Base-by-base conservation (phyloP, 53 echinoderm and acorn worm species). In the Holothuria scabra region DNA sequence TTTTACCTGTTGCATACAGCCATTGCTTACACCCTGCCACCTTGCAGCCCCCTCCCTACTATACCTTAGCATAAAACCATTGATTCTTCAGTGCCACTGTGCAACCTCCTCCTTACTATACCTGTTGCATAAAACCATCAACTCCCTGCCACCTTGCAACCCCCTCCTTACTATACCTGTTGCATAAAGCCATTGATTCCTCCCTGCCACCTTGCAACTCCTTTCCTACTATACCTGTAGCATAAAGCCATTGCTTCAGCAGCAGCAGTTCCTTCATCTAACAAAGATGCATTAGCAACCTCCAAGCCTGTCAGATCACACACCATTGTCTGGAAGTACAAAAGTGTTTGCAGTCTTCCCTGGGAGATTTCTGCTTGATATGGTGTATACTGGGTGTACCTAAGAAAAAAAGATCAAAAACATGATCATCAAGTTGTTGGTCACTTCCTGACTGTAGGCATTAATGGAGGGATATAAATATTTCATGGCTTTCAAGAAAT, bases 381-480 rank as follows among this genome's bases (percentile, higher is more conserved):
- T 41, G 99, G 99, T n/a, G 99, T 99, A 85, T 99, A 99, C 64
- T 95, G 94, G 24, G 99, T 99, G 26, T 91, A 89, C 99, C 99
- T 99, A 88, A 4, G 61, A 72, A 12, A 28, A 37, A 25, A 88
- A 4, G 61, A 72, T 8, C 26, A 37, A 25, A 65, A 46, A 25
- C 12, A 49, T 11, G 12, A 8, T 0, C 5, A 30, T 20, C 0
- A 37, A 52, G 41, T 41, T 41, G 7, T 41, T 41, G 3, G 2
- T 41, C n/a, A n/a, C n/a, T n/a, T n/a, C n/a, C n/a, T n/a, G n/a
- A n/a, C n/a, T n/a, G n/a, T n/a, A n/a, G n/a, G n/a, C n/a, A n/a
- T n/a, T n/a, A n/a, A n/a, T n/a, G n/a, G n/a, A n/a, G n/a, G n/a
- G n/a, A n/a, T n/a, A n/a, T n/a, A n/a, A n/a, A n/a, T n/a, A n/a